Evolutionary conservation across 2,888 invertebrate genomes (phyloP).

Genomic region (Morpho achilles): DNA sequence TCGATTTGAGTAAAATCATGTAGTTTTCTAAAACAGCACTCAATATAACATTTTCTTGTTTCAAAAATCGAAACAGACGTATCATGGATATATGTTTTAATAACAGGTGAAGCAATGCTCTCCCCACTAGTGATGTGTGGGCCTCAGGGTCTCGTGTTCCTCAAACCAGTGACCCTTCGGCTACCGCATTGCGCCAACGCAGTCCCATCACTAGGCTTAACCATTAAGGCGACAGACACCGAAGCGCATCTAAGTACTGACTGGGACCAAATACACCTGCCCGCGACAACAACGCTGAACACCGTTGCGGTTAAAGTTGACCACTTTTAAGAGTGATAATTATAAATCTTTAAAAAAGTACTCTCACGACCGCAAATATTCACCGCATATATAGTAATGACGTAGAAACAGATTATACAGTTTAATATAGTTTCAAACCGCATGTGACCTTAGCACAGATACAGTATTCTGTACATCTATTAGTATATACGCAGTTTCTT

Average conservation of each 20-base stretch:
- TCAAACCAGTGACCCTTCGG: constrained; percentile 92
- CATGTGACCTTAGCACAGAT: no score
- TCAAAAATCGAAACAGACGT: background rate
- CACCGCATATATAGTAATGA: no score
- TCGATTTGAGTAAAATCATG: no score
- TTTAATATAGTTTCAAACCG: no score
- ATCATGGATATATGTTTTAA: constrained; percentile 9
- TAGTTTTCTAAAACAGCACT: constrained; percentile 2
- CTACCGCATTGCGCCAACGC: constrained; percentile 93
- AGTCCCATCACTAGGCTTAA: constrained; percentile 86
- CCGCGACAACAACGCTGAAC: constrained; percentile 90
- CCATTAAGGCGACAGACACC: constrained; percentile 89
- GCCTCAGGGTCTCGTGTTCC: constrained; percentile 94
- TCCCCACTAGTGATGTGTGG: constrained; percentile 98
- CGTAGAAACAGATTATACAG: no score
- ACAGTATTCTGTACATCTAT: no score
- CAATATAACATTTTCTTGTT: background rate
- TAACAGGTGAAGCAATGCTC: constrained; percentile 93
- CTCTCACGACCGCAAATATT: no score
- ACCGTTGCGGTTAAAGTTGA: constrained; percentile 95
- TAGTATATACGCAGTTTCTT: no score
- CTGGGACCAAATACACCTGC: constrained; percentile 91
- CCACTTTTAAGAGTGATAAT: constrained; percentile 82
- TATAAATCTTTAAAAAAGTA: no score
- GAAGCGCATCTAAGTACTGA: constrained; percentile 91